Percentiles rank a stretch among this genome's conserved stretches.
Conservation (phyloP, 2,113 vertebrate species). For the Mustela lutreola region DNA sequence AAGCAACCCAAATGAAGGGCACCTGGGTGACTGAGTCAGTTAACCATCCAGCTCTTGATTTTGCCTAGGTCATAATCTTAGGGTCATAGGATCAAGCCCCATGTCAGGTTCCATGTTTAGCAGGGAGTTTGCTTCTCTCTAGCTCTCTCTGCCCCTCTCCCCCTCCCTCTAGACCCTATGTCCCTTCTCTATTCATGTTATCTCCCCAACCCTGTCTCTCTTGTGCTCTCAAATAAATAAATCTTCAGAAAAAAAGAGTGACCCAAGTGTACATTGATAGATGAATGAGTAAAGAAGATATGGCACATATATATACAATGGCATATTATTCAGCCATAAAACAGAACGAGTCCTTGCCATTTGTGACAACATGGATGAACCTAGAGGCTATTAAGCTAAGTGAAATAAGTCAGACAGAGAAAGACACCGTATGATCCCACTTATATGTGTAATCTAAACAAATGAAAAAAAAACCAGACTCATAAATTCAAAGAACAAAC, state of each 20-base stretch:
- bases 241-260: not conserved
- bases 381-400: not conserved
- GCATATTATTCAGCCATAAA: not conserved
- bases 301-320: not conserved
- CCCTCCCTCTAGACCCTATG: not conserved
- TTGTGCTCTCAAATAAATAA: not conserved
- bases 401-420: not conserved
- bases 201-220: not conserved
- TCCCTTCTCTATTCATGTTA: not conserved
- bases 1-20: not conserved
- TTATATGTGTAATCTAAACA: not conserved
- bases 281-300: not conserved
- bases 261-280: not conserved
- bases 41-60: not conserved
- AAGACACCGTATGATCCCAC: not conserved
- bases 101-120: not conserved
- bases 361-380: not conserved
- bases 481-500: not conserved
- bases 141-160: no score
- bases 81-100: not conserved
- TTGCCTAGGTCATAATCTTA: not conserved
- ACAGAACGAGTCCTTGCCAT: not conserved
- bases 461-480: not conserved
- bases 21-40: not conserved
- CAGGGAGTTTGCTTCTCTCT: not conserved